Evolutionary conservation across 2,888 invertebrate species (phyloP).

Genomic region (Meloe dianella): DNA sequence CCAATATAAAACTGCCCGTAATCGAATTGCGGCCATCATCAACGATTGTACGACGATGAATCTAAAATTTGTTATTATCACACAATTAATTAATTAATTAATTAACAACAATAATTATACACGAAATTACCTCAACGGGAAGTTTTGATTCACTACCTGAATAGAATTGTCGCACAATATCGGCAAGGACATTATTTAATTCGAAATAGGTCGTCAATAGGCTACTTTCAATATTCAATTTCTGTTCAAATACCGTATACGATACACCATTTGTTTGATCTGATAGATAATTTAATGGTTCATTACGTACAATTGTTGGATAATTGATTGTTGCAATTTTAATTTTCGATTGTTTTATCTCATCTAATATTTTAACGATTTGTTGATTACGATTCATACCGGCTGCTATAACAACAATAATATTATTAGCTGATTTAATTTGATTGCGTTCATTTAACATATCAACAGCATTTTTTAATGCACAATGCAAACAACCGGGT

Average conservation of each 20-base stretch:
- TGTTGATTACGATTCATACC: constrained; percentile 61
- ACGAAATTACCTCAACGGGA: constrained; percentile 61
- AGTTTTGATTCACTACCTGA: constrained; percentile 59
- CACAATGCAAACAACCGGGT: constrained; percentile 61
- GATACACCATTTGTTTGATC: constrained; percentile 58
- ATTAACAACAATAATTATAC: no score
- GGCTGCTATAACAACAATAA: constrained; percentile 64
- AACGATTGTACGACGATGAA: constrained; percentile 61
- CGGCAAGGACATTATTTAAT: constrained; percentile 60
- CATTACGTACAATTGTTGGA: constrained; percentile 59
- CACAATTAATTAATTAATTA: no score
- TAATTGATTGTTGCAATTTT: constrained; percentile 64
- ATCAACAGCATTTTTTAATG: constrained; percentile 57
- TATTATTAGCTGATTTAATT: constrained; percentile 60
- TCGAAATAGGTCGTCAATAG: constrained; percentile 64
- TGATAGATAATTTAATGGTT: constrained; percentile 61
- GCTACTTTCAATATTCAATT: constrained; percentile 62
- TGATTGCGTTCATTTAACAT: constrained; percentile 60
- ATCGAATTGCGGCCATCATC: constrained; percentile 61
- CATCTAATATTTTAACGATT: constrained; percentile 56
- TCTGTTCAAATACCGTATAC: constrained; percentile 63
- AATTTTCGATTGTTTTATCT: constrained; percentile 59
- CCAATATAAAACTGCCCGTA: constrained; percentile 64
- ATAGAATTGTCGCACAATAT: constrained; percentile 60
- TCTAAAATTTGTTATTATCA: constrained; percentile 52